These are phyloP conservation scores for Acheta domesticus DNA, from an alignment of 2,888 invertebrate species.

Conservation along the genomic window DNA sequence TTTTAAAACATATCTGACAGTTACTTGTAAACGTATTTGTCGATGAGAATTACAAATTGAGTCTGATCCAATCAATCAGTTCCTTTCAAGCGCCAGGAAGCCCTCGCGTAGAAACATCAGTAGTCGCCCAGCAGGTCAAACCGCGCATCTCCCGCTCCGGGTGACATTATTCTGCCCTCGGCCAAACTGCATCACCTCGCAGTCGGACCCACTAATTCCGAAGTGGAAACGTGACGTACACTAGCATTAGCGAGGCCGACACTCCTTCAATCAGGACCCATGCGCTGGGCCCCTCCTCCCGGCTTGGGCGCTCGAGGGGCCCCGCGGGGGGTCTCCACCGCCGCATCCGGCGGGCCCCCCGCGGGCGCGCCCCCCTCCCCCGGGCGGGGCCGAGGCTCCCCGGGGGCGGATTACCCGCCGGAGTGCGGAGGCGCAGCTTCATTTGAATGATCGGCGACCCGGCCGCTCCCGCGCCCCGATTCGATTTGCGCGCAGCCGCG, in stretches of 20 bases:
- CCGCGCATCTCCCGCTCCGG: neutral
- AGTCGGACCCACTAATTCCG: neutral
- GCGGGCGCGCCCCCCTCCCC: neutral
- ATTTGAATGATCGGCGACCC: neutral
- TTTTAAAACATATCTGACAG: neutral
- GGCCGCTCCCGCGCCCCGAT: neutral
- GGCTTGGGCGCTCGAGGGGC: neutral
- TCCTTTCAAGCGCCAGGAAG: neutral
- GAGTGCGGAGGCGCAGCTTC: neutral
- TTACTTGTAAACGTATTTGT: neutral
- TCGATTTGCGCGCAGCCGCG: neutral
- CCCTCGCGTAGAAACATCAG: neutral
- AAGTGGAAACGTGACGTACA: slow-evolving; percentile 18
- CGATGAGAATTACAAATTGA: neutral
- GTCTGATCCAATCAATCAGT: neutral
- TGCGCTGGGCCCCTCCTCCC: neutral
- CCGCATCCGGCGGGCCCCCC: neutral
- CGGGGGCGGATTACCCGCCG: neutral
- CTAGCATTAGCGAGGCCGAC: neutral
- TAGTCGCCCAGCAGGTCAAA: neutral
- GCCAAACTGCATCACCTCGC: neutral
- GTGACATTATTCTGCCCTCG: neutral
- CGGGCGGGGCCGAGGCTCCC: neutral
- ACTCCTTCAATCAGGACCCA: neutral
- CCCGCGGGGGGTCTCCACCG: neutral